Base-by-base conservation (phyloP, 1,140 invertebrate genomes). In the Aporrectodea caliginosa region DNA sequence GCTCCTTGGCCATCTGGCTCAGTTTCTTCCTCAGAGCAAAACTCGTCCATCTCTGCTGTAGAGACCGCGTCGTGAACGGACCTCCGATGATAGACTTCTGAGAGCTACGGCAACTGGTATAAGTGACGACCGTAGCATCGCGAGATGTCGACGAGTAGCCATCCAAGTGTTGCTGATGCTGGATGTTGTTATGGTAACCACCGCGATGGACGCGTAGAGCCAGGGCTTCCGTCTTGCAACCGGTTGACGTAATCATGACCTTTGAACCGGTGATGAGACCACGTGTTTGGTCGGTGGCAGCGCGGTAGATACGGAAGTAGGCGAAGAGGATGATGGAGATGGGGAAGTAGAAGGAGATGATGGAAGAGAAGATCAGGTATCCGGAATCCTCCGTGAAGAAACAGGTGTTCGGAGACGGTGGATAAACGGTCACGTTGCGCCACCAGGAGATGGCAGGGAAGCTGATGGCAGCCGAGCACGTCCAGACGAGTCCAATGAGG, bases 371-470 rank as follows among this genome's bases (percentile, higher is more conserved):
- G 84, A 97, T 92, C 71, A 97, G 89, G 84, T 97, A 97, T 27
- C 93, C 94, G 71, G 96, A 88, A 87, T 96, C 93, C 86, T 96
- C 93, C 76, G 95, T 97, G 84, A 97, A 97, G 16, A 31, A 31
- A 34, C 81, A 82, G n/a, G 22, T 2, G 78, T 35, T n/a, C 16
- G n/a, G 31, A 2, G 75, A 16, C 43, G 30, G 58, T 6, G 58
- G 79, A 22, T 29, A n/a, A 1, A 27, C 32, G 32, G 33, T 35
- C 22, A 80, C 79, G 27, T 33, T 32, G 14, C 75, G n/a, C 97
- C 96, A 98, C 0, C 97, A 97, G 30, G 98, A 90, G n/a, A 99
- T 90, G 12, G 97, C 97, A 2, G 97, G 97, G 84, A 99, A 95
- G 87, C 95, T 98, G 77, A 99, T 96, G n/a, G 98, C 90, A 22